Conservation (phyloP, 2,888 invertebrate species). For the Drosophila paucipuncta region DNA sequence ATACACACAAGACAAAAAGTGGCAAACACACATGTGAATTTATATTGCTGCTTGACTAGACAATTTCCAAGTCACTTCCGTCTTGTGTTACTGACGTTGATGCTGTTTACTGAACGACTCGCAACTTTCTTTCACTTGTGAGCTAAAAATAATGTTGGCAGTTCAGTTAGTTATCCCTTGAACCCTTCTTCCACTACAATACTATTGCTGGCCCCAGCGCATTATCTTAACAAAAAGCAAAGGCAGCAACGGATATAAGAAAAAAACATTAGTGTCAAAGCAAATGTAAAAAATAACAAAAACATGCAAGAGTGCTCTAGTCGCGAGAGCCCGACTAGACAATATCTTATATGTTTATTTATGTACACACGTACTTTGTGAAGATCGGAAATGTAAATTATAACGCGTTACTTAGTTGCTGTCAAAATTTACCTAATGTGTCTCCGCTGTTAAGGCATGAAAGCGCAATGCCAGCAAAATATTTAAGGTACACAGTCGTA, state of each 20-base stretch:
- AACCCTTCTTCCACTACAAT: neutral
- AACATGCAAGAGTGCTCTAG: neutral
- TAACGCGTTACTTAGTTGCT: neutral
- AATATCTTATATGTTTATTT: neutral
- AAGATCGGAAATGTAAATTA: neutral
- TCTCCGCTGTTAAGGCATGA: neutral
- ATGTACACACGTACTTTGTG: neutral
- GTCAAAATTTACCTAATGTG: neutral
- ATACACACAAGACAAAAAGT: neutral
- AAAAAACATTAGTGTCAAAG: constrained; percentile 1
- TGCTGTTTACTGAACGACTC: constrained; percentile 28
- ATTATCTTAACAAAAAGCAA: constrained; percentile 12
- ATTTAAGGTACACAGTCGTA: constrained; percentile 23
- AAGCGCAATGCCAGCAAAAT: constrained; percentile 34
- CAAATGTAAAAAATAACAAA: neutral
- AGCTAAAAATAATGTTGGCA: constrained; percentile 28
- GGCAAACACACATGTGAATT: neutral
- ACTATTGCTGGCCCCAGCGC: neutral
- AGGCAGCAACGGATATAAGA: neutral
- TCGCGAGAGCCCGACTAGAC: no score
- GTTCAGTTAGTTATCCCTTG: neutral
- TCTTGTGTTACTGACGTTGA: neutral
- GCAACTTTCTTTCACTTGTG: constrained; percentile 8
- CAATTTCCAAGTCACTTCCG: constrained; percentile 41
- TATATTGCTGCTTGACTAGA: constrained; percentile 16